Percentiles rank a stretch among this genome's conserved stretches.
Evolutionary conservation across 2,797 vertebrate species (phyloP).

Genomic region (Dromococcyx pavoninus): DNA sequence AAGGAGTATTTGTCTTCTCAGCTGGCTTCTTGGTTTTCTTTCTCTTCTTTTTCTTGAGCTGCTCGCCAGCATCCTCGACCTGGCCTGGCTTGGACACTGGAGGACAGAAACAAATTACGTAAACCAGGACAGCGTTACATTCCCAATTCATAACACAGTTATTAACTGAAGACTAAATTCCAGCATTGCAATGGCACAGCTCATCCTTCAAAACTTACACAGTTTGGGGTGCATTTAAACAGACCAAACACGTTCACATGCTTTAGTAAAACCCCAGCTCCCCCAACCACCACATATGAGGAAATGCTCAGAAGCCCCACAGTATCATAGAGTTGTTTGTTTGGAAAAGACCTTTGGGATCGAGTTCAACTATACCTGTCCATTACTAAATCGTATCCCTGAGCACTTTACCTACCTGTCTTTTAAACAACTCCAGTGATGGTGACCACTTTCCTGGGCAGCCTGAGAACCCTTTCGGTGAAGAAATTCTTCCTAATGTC

Average conservation of each 20-base stretch:
- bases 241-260: accelerated
- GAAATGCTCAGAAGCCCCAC: too few species aligned
- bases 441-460: too few species aligned
- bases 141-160: not conserved
- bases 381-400: too few species aligned
- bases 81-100: conserved; percentile 75
- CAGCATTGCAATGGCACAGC: accelerated
- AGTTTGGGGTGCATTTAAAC: not conserved
- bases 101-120: not conserved
- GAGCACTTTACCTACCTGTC: too few species aligned
- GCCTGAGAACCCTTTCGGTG: too few species aligned
- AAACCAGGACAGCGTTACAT: accelerated
- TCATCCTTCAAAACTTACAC: accelerated
- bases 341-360: too few species aligned
- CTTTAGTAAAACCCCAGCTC: too few species aligned
- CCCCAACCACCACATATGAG: not conserved
- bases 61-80: conserved; percentile 44
- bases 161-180: not conserved
- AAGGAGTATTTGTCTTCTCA: not conserved
- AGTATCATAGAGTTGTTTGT: too few species aligned
- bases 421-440: too few species aligned
- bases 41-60: conserved; percentile 79
- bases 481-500: too few species aligned
- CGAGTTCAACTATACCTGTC: too few species aligned
- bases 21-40: conserved; percentile 67